Conservation (phyloP, 2,888 invertebrate species). For the Scaptomyza reducta region DNA sequence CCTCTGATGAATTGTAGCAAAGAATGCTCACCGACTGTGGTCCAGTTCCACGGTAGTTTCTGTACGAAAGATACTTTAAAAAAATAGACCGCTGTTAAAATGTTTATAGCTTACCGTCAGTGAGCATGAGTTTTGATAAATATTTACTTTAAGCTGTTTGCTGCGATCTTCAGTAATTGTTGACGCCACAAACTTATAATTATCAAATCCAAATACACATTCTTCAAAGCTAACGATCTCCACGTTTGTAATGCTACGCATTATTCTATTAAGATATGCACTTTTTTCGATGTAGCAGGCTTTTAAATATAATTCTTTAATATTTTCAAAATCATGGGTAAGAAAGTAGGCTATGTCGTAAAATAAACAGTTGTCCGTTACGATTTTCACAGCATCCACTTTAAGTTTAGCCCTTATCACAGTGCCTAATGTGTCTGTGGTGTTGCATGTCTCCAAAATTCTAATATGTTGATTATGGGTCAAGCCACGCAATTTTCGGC, state of each 20-base stretch:
- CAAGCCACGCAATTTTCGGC: conserved; percentile 14
- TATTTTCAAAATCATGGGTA: conserved; percentile 15
- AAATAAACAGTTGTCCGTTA: conserved; percentile 42
- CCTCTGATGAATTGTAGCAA: conserved; percentile 30
- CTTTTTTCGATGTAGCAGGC: conserved; percentile 26
- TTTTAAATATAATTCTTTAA: conserved; percentile 48
- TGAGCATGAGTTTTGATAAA: conserved; percentile 30
- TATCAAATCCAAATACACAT: conserved; percentile 42
- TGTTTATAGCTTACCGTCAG: conserved; percentile 17
- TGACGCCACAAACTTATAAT: conserved; percentile 36
- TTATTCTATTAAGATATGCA: conserved; percentile 19
- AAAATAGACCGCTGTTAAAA: not conserved
- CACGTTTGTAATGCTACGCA: conserved; percentile 30
- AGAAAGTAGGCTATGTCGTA: conserved; percentile 5
- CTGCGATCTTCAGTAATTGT: conserved; percentile 28
- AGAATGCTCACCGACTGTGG: conserved; percentile 13
- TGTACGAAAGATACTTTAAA: not conserved
- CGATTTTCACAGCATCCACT: conserved; percentile 48
- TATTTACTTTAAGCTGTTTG: conserved; percentile 33
- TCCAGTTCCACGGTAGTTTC: conserved; percentile 30
- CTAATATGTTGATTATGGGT: conserved; percentile 16
- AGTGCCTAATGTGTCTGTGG: conserved; percentile 2
- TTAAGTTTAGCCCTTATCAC: conserved; percentile 26
- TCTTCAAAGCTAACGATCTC: conserved; percentile 53
- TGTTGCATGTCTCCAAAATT: conserved; percentile 27